A percentile compares a stretch with the other conserved stretches of the same genome.
Evolutionary conservation across 2,888 invertebrate species (phyloP).

Genomic region (Latrodectus hesperus): DNA sequence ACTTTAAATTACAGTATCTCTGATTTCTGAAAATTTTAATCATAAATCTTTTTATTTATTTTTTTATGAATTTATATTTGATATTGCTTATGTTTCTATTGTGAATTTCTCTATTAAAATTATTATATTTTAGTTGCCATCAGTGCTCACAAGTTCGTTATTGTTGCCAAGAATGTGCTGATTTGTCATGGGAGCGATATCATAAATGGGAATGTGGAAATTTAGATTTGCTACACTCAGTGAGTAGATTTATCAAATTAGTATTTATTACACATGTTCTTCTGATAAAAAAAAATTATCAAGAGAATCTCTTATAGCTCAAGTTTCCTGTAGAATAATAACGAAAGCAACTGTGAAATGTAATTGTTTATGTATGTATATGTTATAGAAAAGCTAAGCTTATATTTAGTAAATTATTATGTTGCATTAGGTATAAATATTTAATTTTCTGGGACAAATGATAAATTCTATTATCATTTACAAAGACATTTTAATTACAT

Average conservation of each 20-base stretch:
- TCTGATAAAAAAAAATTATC: too few relatives aligned
- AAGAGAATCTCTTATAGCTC: too few relatives aligned
- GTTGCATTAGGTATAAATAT: too few relatives aligned
- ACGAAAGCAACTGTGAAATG: too few relatives aligned
- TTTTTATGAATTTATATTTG: neutral
- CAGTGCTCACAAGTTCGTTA: slow-evolving; percentile 74
- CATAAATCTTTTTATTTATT: neutral
- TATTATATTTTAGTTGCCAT: slow-evolving; percentile 61
- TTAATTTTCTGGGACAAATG: too few relatives aligned
- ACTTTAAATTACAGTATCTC: neutral
- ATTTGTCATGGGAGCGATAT: slow-evolving; percentile 73
- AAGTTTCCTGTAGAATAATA: too few relatives aligned
- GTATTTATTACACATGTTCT: too few relatives aligned
- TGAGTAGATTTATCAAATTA: slow-evolving; percentile 14
- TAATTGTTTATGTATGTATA: too few relatives aligned
- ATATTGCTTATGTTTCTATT: neutral
- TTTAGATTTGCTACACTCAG: slow-evolving; percentile 78
- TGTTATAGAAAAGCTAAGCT: too few relatives aligned
- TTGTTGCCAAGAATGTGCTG: slow-evolving; percentile 74
- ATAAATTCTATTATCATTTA: too few relatives aligned
- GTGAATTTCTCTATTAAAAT: neutral
- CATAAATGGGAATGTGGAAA: slow-evolving; percentile 75
- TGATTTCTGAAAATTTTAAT: neutral
- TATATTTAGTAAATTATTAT: too few relatives aligned
- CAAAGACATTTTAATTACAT: too few relatives aligned